Evolutionary conservation across 2,113 vertebrate genomes (phyloP), one percentile per base, ranked within the genome.

Genomic region (Gulo gulo): DNA sequence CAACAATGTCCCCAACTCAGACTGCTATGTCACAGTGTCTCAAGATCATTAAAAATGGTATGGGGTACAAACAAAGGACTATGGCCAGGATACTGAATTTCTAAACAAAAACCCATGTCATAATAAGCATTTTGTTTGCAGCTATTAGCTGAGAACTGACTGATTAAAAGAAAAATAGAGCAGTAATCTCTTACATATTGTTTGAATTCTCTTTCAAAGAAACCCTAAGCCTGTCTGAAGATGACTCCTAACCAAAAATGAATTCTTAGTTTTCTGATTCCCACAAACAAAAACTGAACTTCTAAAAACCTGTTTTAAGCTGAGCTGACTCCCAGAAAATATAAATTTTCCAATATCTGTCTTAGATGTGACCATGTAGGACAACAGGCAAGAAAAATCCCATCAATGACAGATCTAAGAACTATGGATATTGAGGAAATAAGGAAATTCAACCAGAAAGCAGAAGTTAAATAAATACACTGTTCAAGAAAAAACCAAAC

Each of bases 1-100:
- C 36, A 36, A 76, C 8, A 21, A 20, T 20, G 7, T 39, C 20
- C n/a, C 42, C 3, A 10, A 4, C 23, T 7, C 13, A 11, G 36
- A 15, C 18, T 50, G 34, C 7, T 7, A 9, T 1, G 2, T 2
- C 6, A 15, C 3, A 34, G 9, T 36, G 7, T 52, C 34, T 61
- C 61, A 59, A 15, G 80, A 61, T 50, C 6, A 39, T 23, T 69
- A 34, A 8, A 36, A 39, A 84, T 16, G 2, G 12, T 45, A 2
- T 71, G 12, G 3, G 31, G 5, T 21, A 21, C 29, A 31, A 65
- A 31, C 1, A 34, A 42, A 85, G 55, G 34, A 63, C n/a, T 31
- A 24, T 0, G 6, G 15, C 39, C 6, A 13, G 2, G 24, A 29
- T n/a, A 26, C 21, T 52, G 11, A 26, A 31, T 69, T 95, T 88